Evolutionary conservation across 2,888 invertebrate genomes (phyloP).

Genomic region (Drosophila nigritarsus): DNA sequence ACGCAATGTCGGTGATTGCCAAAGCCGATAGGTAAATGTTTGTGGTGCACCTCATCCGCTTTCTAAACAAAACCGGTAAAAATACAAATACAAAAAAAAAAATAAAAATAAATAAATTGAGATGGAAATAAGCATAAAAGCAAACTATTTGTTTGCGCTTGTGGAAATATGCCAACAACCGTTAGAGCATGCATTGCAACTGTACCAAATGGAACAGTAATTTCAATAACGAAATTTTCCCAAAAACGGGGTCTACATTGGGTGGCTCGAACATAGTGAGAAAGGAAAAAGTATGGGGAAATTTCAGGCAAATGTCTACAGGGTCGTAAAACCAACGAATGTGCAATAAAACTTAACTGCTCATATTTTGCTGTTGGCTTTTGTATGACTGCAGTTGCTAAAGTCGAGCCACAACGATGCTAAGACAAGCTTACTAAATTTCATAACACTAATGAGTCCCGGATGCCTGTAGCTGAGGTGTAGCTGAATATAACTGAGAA

Average conservation of each 20-base stretch:
- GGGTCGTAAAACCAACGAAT: slow-evolving; percentile 67
- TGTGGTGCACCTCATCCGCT: slow-evolving; percentile 91
- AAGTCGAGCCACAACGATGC: slow-evolving; percentile 7
- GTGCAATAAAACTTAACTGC: slow-evolving; percentile 70
- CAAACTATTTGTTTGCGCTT: slow-evolving; percentile 35
- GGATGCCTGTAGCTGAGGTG: not conserved
- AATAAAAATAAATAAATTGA: slow-evolving; percentile 7
- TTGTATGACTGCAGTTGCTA: not conserved
- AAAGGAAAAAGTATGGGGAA: slow-evolving; percentile 1
- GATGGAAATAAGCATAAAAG: slow-evolving; percentile 39
- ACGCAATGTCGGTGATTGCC: slow-evolving; percentile 90
- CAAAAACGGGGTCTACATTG: slow-evolving; percentile 18
- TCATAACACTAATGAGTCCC: slow-evolving; percentile 6
- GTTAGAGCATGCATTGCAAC: slow-evolving; percentile 21
- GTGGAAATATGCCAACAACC: slow-evolving; percentile 50
- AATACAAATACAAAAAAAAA: slow-evolving; percentile 11
- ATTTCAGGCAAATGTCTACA: slow-evolving; percentile 56
- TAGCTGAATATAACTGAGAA: not conserved
- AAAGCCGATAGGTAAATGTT: slow-evolving; percentile 91
- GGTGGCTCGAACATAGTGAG: not conserved
- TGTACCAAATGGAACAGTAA: slow-evolving; percentile 67
- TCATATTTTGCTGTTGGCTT: slow-evolving; percentile 56
- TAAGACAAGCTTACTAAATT: slow-evolving; percentile 21
- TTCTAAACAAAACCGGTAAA: slow-evolving; percentile 78
- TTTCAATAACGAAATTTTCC: slow-evolving; percentile 70